These are phyloP conservation scores for Brachionus paranguensis DNA, from an alignment of 1,140 invertebrate genomes.

Conservation along the genomic window DNA sequence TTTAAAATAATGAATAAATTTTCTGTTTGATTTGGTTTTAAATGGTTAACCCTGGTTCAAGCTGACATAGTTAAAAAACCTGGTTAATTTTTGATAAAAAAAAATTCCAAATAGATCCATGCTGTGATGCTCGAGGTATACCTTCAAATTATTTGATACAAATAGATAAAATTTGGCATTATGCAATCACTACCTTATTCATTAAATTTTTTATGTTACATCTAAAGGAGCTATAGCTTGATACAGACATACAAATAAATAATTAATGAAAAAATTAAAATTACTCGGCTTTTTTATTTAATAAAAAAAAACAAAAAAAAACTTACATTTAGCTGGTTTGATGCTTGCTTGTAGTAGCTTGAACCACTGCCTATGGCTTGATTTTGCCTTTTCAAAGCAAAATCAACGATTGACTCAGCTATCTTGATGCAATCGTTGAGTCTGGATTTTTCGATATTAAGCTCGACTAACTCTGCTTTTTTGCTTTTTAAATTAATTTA, in stretches of 20 bases:
- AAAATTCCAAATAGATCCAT: too few relatives aligned
- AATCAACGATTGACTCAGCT: constrained; percentile 37
- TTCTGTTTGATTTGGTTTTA: too few relatives aligned
- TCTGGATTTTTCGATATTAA: constrained; percentile 35
- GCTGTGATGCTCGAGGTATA: too few relatives aligned
- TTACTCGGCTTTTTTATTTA: not conserved
- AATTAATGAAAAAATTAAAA: not conserved
- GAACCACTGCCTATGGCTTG: not conserved
- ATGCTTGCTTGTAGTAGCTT: constrained; percentile 4
- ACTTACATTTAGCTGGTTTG: constrained; percentile 17
- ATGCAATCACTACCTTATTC: not conserved
- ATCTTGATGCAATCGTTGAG: constrained; percentile 32
- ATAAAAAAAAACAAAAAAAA: not conserved
- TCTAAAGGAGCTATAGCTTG: not conserved
- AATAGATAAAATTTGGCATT: too few relatives aligned
- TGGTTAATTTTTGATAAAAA: too few relatives aligned
- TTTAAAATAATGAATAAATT: too few relatives aligned
- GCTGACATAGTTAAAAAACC: too few relatives aligned
- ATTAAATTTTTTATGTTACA: not conserved
- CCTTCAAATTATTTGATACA: too few relatives aligned
- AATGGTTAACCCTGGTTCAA: too few relatives aligned
- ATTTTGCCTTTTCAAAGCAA: constrained; percentile 18
- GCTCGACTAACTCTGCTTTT: constrained; percentile 36
- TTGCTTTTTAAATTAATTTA: constrained; percentile 3
- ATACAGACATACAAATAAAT: too few relatives aligned